Conservation (phyloP, 2,888 invertebrate genomes). For the Acleris literana region DNA sequence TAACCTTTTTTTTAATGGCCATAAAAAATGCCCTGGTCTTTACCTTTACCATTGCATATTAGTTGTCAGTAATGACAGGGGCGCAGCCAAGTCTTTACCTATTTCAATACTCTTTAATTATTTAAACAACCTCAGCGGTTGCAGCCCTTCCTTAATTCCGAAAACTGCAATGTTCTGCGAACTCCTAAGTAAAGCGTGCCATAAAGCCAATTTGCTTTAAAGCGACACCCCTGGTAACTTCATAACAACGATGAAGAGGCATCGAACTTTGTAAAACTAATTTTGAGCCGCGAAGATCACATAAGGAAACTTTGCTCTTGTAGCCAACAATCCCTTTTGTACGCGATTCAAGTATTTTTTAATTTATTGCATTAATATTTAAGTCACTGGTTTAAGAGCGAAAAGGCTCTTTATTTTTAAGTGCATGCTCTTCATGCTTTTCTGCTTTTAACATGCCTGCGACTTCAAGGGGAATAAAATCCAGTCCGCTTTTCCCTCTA, state of each 20-base stretch:
- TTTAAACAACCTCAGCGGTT: too few species aligned
- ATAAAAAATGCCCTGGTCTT: too few species aligned
- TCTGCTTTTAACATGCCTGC: too few species aligned
- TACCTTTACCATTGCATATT: too few species aligned
- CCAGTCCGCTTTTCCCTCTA: too few species aligned
- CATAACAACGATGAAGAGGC: constrained; percentile 51
- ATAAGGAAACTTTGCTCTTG: constrained; percentile 41
- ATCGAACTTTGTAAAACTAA: constrained; percentile 51
- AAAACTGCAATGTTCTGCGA: constrained; percentile 9
- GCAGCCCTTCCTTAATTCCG: not conserved
- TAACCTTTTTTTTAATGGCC: too few species aligned
- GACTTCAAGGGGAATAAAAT: too few species aligned
- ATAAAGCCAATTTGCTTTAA: constrained; percentile 38
- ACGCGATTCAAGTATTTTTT: constrained; percentile 25
- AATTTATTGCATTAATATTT: constrained; percentile 28
- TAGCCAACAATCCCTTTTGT: constrained; percentile 32
- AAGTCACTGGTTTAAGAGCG: not conserved
- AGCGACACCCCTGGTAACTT: constrained; percentile 44
- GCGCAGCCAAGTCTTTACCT: too few species aligned
- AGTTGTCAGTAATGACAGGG: too few species aligned
- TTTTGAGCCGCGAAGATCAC: constrained; percentile 45
- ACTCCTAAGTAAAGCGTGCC: constrained; percentile 31
- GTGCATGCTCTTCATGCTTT: too few species aligned
- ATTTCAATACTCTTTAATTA: too few species aligned
- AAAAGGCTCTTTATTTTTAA: not conserved